A percentile compares a stretch with the other conserved stretches of the same genome.
These are phyloP conservation scores for Ips nitidus DNA, from an alignment of 1,140 invertebrate genomes.

Conservation along the genomic window DNA sequence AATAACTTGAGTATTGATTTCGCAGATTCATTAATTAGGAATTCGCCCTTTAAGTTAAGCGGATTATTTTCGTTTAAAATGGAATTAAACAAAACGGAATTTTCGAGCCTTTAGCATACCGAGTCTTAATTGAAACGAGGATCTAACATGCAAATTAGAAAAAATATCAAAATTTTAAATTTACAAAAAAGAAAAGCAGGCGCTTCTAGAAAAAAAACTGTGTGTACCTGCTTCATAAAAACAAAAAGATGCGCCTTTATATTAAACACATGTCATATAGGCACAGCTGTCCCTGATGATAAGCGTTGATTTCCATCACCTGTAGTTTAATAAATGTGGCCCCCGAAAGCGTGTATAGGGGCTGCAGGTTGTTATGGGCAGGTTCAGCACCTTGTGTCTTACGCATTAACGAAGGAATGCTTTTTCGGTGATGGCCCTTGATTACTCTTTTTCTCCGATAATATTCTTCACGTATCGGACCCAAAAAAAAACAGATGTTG, in stretches of 20 bases:
- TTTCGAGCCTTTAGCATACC: not conserved
- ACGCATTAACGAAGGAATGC: not conserved
- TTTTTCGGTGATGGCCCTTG: no score
- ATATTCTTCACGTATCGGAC: no score
- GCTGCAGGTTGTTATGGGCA: slow-evolving; percentile 24
- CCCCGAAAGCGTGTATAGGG: slow-evolving; percentile 2
- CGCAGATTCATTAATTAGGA: slow-evolving; percentile 5
- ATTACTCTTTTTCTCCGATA: no score
- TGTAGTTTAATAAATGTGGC: slow-evolving; percentile 24
- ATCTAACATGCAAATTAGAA: not conserved
- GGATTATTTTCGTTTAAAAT: slow-evolving; percentile 10
- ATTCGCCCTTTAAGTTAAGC: not conserved
- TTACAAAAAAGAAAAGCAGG: not conserved
- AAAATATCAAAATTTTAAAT: not conserved
- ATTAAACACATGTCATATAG: slow-evolving; percentile 16
- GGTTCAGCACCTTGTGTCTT: slow-evolving; percentile 23
- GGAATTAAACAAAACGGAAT: slow-evolving; percentile 3
- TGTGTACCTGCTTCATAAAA: not conserved
- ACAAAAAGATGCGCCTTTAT: slow-evolving; percentile 8
- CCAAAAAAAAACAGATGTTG: no score
- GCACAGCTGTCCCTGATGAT: slow-evolving; percentile 22
- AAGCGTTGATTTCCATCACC: slow-evolving; percentile 32
- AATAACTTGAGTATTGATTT: not conserved
- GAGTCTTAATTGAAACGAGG: not conserved
- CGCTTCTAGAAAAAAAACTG: not conserved